These are phyloP conservation scores for Saccostrea glomerata DNA, from an alignment of 1,140 invertebrate genomes.

Conservation along the genomic window DNA sequence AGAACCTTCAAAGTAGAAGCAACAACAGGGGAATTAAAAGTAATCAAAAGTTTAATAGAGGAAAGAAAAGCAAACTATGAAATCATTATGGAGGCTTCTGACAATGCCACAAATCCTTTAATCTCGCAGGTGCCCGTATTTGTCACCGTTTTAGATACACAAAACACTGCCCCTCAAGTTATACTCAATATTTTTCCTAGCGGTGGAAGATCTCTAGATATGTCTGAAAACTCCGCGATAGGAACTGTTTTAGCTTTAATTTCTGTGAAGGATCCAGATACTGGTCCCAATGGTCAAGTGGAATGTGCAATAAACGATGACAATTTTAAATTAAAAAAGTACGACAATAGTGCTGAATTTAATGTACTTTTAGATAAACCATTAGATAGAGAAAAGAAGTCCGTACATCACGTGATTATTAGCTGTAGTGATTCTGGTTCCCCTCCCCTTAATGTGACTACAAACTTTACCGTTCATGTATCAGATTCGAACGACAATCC, in stretches of 20 bases:
- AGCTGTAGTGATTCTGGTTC: constrained; percentile 63
- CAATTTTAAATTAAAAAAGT: constrained; percentile 45
- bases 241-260: constrained; percentile 69
- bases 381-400: constrained; percentile 59
- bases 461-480: constrained; percentile 85
- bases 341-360: constrained; percentile 41
- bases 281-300: constrained; percentile 66
- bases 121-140: constrained; percentile 96
- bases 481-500: constrained; percentile 94
- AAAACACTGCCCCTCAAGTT: constrained; percentile 76
- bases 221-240: constrained; percentile 59
- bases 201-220: constrained; percentile 84
- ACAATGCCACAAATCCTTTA: constrained; percentile 91
- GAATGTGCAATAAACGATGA: constrained; percentile 62
- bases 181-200: constrained; percentile 55
- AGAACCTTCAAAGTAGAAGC: constrained; percentile 64
- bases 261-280: constrained; percentile 66
- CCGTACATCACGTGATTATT: constrained; percentile 55
- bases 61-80: constrained; percentile 55
- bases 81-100: constrained; percentile 95
- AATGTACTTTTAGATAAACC: constrained; percentile 49
- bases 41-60: constrained; percentile 54
- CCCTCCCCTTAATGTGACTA: constrained; percentile 55
- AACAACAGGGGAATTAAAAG: constrained; percentile 65
- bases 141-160: constrained; percentile 82